A percentile compares a stretch with the other conserved stretches of the same genome.
These are phyloP conservation scores for Lampropteryx suffumata DNA, from an alignment of 2,888 invertebrate species.

Conservation along the genomic window DNA sequence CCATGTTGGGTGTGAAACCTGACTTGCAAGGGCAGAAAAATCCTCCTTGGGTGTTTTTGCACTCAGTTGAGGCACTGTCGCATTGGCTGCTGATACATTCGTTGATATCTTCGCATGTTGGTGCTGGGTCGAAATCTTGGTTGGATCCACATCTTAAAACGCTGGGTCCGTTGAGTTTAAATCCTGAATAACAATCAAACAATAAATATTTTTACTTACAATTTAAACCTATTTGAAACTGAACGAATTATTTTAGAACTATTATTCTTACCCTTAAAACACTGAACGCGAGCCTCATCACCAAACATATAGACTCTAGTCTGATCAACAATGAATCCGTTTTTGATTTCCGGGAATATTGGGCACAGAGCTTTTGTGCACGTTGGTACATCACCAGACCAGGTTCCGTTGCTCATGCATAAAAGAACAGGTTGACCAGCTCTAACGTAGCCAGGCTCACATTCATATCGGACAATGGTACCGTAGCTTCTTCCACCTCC, in stretches of 20 bases:
- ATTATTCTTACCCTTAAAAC: conserved; percentile 84
- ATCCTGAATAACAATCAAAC: conserved; percentile 79
- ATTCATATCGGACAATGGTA: conserved; percentile 95
- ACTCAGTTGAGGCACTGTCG: conserved; percentile 94
- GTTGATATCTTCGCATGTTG: conserved; percentile 95
- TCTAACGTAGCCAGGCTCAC: conserved; percentile 94
- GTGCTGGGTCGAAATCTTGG: conserved; percentile 91
- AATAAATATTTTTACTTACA: neutral
- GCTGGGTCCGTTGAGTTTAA: conserved; percentile 91
- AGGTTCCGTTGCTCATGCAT: conserved; percentile 97
- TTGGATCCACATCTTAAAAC: conserved; percentile 93
- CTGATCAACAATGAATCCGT: conserved; percentile 93
- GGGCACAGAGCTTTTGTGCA: conserved; percentile 91
- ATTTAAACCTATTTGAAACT: too few relatives aligned
- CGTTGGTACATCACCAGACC: conserved; percentile 95
- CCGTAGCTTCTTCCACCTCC: conserved; percentile 96
- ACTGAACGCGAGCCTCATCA: conserved; percentile 95
- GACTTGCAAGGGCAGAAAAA: conserved; percentile 94
- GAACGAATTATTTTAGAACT: too few relatives aligned
- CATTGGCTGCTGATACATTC: conserved; percentile 95
- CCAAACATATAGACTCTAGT: conserved; percentile 90
- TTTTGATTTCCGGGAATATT: conserved; percentile 90
- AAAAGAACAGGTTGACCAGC: conserved; percentile 94
- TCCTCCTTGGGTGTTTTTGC: conserved; percentile 93
- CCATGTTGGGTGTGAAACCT: conserved; percentile 92